Evolutionary conservation across 2,113 vertebrate genomes (phyloP).

Genomic region (Labeo rohita): DNA sequence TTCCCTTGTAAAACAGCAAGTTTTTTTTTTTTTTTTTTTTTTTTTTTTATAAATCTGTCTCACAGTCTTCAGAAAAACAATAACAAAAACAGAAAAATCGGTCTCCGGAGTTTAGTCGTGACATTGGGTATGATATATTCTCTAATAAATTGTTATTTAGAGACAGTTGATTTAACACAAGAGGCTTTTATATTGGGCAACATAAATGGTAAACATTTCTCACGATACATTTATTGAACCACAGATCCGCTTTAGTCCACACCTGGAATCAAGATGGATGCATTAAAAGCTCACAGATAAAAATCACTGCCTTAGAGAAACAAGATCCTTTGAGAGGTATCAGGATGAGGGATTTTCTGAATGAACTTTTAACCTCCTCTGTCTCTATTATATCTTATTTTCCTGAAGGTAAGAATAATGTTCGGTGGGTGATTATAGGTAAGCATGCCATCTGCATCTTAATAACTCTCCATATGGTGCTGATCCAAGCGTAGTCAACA

Average conservation of each 20-base stretch:
- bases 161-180: conserved; percentile 10
- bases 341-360: conserved; percentile 16
- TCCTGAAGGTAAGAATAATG: conserved; percentile 15
- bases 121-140: conserved; percentile 21
- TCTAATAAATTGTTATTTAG: conserved; percentile 19
- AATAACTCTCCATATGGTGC: conserved; percentile 29
- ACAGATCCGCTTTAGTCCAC: not conserved
- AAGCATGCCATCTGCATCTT: conserved; percentile 14
- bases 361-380: not conserved
- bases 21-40: not conserved
- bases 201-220: conserved; percentile 38
- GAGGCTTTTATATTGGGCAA: conserved; percentile 34
- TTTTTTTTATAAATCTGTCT: not conserved
- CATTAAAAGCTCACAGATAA: conserved; percentile 21
- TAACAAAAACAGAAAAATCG: not conserved
- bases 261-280: conserved; percentile 42
- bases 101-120: not conserved
- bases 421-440: conserved; percentile 6
- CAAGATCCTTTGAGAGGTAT: conserved; percentile 3
- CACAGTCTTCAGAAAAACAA: not conserved
- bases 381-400: conserved; percentile 2
- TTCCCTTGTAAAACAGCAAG: not conserved
- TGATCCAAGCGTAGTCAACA: conserved; percentile 7
- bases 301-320: conserved; percentile 7
- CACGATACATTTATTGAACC: conserved; percentile 29